Percentiles rank a stretch among this genome's conserved stretches.
Conservation (phyloP, 2,888 invertebrate genomes). For the Tanytarsus gracilentus region DNA sequence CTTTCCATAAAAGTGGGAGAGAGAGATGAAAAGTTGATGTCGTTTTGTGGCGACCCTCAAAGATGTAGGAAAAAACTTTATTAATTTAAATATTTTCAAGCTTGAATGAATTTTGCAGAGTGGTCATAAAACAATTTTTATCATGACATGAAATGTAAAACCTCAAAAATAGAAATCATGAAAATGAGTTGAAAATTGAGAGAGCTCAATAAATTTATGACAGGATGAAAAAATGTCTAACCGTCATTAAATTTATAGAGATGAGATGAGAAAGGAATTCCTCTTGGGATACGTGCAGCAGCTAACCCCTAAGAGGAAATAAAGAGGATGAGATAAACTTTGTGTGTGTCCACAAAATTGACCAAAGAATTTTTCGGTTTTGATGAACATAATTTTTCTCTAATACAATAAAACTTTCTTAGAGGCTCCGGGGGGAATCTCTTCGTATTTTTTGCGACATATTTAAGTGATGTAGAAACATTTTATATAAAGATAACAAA, state of each 20-base stretch:
- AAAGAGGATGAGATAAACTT: no score
- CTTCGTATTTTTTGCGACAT: neutral
- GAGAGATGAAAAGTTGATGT: no score
- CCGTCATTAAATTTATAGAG: neutral
- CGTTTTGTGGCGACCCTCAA: no score
- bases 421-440: neutral
- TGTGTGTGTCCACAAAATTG: slow-evolving; percentile 1
- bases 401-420: neutral
- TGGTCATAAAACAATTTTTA: neutral
- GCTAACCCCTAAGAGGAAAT: no score
- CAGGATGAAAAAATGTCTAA: no score
- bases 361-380: slow-evolving; percentile 2
- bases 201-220: neutral
- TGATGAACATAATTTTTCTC: neutral
- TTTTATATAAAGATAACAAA: neutral
- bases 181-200: neutral
- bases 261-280: neutral
- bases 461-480: neutral
- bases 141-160: neutral
- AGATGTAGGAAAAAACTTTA: neutral
- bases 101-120: neutral
- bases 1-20: no score
- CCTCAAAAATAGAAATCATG: neutral
- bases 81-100: slow-evolving; percentile 9
- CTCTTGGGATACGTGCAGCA: no score